A percentile compares a stretch with the other conserved stretches of the same genome.
Evolutionary conservation across 1,140 invertebrate genomes (phyloP).

Genomic region (Drosophila santomea): DNA sequence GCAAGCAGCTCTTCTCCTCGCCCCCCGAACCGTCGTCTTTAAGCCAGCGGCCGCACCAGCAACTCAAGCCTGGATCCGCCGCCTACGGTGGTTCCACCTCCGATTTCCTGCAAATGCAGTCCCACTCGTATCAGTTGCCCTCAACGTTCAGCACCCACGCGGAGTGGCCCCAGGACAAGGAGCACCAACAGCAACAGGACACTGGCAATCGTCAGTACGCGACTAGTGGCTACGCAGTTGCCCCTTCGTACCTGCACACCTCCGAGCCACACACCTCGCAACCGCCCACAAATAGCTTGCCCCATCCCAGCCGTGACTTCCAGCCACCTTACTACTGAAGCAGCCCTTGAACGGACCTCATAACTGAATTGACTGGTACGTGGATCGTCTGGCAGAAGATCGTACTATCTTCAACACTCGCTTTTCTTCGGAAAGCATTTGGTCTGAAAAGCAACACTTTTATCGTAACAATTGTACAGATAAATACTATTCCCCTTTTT

Average conservation of each 20-base stretch:
- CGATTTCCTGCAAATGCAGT: conserved; percentile 62
- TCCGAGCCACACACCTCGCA: neutral
- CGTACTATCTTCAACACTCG: conserved; percentile 7
- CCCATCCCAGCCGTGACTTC: conserved; percentile 57
- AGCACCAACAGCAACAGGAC: neutral
- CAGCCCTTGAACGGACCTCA: too few species aligned
- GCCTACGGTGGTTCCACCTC: neutral
- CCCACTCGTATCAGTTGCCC: conserved; percentile 61
- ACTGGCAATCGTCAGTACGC: conserved; percentile 12
- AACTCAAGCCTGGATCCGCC: conserved; percentile 12
- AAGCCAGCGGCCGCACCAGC: conserved; percentile 2
- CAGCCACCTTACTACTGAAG: conserved; percentile 57
- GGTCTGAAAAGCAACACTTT: neutral
- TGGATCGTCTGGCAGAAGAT: neutral
- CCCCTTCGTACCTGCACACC: conserved; percentile 2
- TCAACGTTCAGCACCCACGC: conserved; percentile 24
- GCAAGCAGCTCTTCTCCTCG: conserved; percentile 31
- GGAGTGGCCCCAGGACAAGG: conserved; percentile 20
- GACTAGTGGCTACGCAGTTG: conserved; percentile 12
- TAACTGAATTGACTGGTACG: too few species aligned
- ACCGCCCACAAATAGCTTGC: neutral
- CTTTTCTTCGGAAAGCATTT: conserved; percentile 21
- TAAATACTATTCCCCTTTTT: neutral
- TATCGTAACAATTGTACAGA: conserved; percentile 1
- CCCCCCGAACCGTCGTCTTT: neutral